Evolutionary conservation across 2,888 invertebrate species (phyloP), one percentile per base, ranked within the genome.

Genomic region (Euplagia quadripunctaria): DNA sequence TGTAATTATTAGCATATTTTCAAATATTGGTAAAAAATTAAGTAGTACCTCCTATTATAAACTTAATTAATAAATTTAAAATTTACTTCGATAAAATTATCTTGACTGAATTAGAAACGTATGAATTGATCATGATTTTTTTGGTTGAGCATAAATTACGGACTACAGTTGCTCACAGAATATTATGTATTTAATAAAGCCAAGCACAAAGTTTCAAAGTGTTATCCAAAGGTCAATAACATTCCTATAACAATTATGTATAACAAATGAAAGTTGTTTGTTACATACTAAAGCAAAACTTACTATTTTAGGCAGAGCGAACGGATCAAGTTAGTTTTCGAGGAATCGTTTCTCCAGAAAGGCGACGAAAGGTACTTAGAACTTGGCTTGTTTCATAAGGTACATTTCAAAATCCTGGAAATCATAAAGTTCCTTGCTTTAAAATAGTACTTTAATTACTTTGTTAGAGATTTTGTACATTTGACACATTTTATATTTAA

Each of bases 271-370:
- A 69, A 58, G 41, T 64, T 49, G 46, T 52, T 64, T 42, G 67
- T 63, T 46, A 51, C 43, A 68, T 43, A 70, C 68, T 75, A 64
- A 72, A 64, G 9, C 16, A 43, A 65, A 51, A 65, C 64, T 80
- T 77, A 79, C 68, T 90, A 82, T 97, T 97, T 79, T 96, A 98
- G 97, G 90, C 96, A 96, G 89, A 97, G 97, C 86, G 98, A 98
- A 91, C 93, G 97, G 89, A 97, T 98, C 76, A 97, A 98, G 90
- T 94, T 98, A 85, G 96, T 98, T 74, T 98, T 99, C 89, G 98
- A 98, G 93, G 98, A 98, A 93, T 97, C 97, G 83, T 96, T 97
- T 79, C 95, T 98, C 80, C 97, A 98, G 89, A 97, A 97, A 92
- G 98, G 97, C 78, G 98, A 98, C 90, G 96, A 97, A 81, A 98